Evolutionary conservation across 1,140 invertebrate genomes (phyloP), one percentile per base, ranked within the genome.

Genomic region (Bombus fervidus): DNA sequence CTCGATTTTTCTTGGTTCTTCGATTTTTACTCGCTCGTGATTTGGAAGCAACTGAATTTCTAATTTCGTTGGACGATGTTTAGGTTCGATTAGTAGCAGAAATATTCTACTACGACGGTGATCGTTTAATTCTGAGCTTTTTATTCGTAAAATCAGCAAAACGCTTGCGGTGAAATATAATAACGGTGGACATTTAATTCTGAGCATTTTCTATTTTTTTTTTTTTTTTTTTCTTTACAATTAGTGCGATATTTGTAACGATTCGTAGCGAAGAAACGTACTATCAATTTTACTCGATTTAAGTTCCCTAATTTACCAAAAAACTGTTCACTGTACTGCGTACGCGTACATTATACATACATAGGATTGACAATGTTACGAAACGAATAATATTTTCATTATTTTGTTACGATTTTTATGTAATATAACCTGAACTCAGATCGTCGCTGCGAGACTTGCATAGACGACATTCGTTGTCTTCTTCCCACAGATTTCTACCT

Each of bases 11-110:
- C 3, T n/a, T 5, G 28, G 0, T n/a, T 13, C 28, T n/a, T 53
- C 47, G 0, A 13, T n/a, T 13, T 13, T 62, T n/a, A 62, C 28
- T 62, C 10, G 3, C 12, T 62, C 28, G 28, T 12, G 12, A 62
- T 28, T 62, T 62, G 0, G 2, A 0, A 4, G 0, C 3, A n/a
- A 12, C 4, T 3, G 10, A n/a, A 62, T n/a, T n/a, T 13, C 12
- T 62, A 12, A 62, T 62, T 62, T 62, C 47, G 18, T 53, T 53
- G 47, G 6, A 53, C 47, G 47, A 6, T 18, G 15, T 47, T 6
- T 18, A 47, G 1, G 43, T 13, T 47, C 15, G 15, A 47, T 47
- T 47, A 15, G 47, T 18, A 18, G 15, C 47, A 47, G 1, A 47
- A 47, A 47, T 18, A 18, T 47, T 47, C 47, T 18, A 47, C 18